Percentiles rank a stretch among this genome's conserved stretches.
Conservation (phyloP, 2,113 vertebrate species). For the Steatornis caripensis region DNA sequence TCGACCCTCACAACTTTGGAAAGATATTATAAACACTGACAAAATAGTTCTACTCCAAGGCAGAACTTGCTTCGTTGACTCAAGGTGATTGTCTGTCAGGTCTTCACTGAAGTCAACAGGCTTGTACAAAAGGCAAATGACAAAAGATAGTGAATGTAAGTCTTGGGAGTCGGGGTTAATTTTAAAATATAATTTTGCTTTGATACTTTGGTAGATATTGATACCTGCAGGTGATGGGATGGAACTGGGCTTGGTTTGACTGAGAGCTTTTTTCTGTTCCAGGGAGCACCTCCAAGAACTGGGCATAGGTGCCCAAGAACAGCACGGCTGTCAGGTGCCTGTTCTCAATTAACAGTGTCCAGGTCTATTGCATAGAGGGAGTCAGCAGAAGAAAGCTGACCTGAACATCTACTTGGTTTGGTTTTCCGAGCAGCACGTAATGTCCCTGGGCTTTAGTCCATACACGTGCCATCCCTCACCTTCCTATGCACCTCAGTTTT, state of each 20-base stretch:
- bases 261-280: neutral
- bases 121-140: neutral
- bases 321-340: neutral
- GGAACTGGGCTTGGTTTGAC: neutral
- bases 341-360: rapidly evolving
- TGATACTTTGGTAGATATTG: neutral
- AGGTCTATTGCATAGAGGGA: no score
- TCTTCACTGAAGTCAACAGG: neutral
- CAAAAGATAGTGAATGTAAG: neutral
- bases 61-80: neutral
- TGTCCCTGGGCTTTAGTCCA: neutral
- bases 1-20: neutral
- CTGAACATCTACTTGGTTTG: neutral
- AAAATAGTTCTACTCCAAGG: neutral
- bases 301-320: rapidly evolving
- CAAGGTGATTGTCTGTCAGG: neutral
- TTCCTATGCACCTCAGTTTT: neutral
- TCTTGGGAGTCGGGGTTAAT: neutral
- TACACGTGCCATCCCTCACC: neutral
- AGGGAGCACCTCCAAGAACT: neutral
- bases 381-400: neutral
- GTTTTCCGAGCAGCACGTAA: neutral
- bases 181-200: neutral
- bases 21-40: neutral
- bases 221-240: neutral